Base-by-base conservation (phyloP, 2,888 invertebrate genomes). In the Volucella zonaria region DNA sequence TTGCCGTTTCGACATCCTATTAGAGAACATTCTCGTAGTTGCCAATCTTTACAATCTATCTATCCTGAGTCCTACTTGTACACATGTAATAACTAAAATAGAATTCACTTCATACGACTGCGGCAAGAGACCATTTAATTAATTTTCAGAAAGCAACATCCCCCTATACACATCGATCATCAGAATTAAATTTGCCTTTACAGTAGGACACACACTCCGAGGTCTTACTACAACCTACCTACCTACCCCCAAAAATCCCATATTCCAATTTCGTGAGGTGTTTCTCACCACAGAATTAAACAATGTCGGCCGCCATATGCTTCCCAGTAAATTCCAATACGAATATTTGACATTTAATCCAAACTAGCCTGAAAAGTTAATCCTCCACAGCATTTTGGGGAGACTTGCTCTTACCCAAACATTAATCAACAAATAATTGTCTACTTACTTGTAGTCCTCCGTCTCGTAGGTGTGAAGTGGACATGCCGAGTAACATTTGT, bases 401-500 rank as follows among this genome's bases (percentile, higher is more conserved):
- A 45, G 11, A 1, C 12, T 4, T 14, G 31, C 15, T 52, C 59
- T n/a, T 56, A 23, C 12, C 31, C 11, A 51, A 62, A 42, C 31
- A 75, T 73, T 76, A 76, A 45, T 83, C 73, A 76, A 83, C 80
- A 74, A 80, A 61, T 76, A 87, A 80, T 76, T 74, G 58, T 59
- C 75, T 49, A 89, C 93, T 92, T 90, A 94, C 93, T 94, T 95
- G 91, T 97, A 96, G 90, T 97, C 97, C 89, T 97, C 96, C 2
- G 96, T 96, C 92, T 97, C 97, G 89, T 94, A 97, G 54, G 96
- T 96, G 87, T 95, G 94, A 14, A 94, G 90, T 0, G 97, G 97
- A 92, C 97, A 97, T 0, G 96, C 94, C 8, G 97, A 95, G 88
- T 96, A 93, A 91, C 97, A 97, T 88, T 95, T 95, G 89, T 95